These are phyloP conservation scores for Deilephila elpenor DNA, from an alignment of 2,888 invertebrate genomes.

Conservation along the genomic window DNA sequence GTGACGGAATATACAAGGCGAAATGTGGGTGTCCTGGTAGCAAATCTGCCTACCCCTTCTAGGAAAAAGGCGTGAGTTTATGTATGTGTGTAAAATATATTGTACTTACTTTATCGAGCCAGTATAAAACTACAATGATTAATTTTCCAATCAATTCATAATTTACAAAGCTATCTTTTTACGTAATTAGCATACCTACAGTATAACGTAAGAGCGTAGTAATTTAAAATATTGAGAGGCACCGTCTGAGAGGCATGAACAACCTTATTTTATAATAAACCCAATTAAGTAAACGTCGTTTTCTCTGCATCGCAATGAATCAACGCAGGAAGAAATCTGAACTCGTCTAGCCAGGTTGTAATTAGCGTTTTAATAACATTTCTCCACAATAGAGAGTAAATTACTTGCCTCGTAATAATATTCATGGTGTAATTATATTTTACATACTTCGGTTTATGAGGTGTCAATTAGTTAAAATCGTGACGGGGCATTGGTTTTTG, in stretches of 20 bases:
- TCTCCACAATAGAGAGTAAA: not conserved
- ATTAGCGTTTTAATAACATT: constrained; percentile 25
- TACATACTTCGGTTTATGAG: too few relatives aligned
- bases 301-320: constrained; percentile 19
- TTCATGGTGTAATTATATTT: not conserved
- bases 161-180: too few relatives aligned
- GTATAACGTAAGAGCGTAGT: not conserved
- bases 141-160: too few relatives aligned
- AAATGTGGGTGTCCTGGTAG: too few relatives aligned
- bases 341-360: constrained; percentile 23
- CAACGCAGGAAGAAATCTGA: constrained; percentile 24
- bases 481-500: too few relatives aligned
- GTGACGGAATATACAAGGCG: too few relatives aligned
- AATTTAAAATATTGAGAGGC: constrained; percentile 9
- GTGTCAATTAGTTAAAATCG: too few relatives aligned
- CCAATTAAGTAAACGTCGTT: constrained; percentile 24
- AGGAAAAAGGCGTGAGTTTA: too few relatives aligned
- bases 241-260: not conserved
- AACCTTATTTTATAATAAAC: constrained; percentile 13
- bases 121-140: too few relatives aligned
- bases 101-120: too few relatives aligned
- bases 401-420: not conserved
- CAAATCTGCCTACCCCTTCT: too few relatives aligned
- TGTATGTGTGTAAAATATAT: too few relatives aligned
- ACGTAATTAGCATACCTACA: not conserved